These are phyloP conservation scores for Scaptomyza hsui DNA, from an alignment of 1,140 invertebrate genomes.

Conservation along the genomic window DNA sequence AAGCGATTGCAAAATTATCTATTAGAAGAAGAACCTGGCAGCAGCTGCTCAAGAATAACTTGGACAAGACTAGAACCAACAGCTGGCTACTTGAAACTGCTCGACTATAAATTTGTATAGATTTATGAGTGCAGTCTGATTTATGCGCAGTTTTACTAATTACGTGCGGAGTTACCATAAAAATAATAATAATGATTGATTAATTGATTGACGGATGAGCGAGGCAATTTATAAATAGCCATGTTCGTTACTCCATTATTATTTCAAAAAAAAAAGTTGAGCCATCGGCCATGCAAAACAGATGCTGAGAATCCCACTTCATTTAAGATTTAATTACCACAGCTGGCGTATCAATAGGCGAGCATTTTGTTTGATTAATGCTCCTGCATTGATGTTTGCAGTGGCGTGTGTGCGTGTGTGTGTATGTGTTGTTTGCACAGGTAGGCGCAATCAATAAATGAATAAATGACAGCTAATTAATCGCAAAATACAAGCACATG, in stretches of 20 bases:
- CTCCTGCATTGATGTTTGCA: slow-evolving; percentile 26
- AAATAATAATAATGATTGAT: slow-evolving; percentile 46
- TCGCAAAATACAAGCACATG: slow-evolving; percentile 28
- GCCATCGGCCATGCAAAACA: slow-evolving; percentile 36
- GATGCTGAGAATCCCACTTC: slow-evolving; percentile 61
- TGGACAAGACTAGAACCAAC: neutral
- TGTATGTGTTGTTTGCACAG: neutral
- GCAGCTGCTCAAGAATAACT: slow-evolving; percentile 36
- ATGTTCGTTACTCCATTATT: neutral
- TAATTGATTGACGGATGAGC: slow-evolving; percentile 32
- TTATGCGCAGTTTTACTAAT: slow-evolving; percentile 56
- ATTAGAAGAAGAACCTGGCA: slow-evolving; percentile 26
- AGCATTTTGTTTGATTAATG: slow-evolving; percentile 68
- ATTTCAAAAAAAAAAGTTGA: slow-evolving; percentile 8
- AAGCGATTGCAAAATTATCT: slow-evolving; percentile 67
- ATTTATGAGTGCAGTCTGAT: slow-evolving; percentile 14
- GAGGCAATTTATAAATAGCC: neutral
- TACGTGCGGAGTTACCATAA: slow-evolving; percentile 42
- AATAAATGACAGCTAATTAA: slow-evolving; percentile 79
- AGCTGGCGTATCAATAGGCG: slow-evolving; percentile 24
- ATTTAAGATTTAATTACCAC: slow-evolving; percentile 69
- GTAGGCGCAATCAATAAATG: slow-evolving; percentile 60
- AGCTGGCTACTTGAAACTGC: slow-evolving; percentile 14
- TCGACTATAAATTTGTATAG: slow-evolving; percentile 4
- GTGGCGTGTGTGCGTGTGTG: slow-evolving; percentile 6